phyloP scores from a whole-genome alignment of 2,113 vertebrate genomes.

The Trichechus manatus region DNA sequence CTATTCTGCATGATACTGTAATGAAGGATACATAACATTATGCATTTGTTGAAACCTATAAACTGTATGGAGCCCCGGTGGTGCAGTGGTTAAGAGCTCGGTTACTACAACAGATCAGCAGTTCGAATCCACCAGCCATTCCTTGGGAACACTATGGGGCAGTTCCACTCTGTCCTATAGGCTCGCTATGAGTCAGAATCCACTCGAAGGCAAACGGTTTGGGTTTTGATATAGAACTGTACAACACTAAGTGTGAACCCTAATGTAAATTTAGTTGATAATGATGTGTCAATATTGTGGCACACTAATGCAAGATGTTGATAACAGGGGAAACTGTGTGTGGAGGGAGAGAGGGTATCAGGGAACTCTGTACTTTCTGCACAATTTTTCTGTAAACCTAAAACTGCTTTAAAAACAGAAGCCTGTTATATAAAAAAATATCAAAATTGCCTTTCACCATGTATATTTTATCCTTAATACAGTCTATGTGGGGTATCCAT shows the following conservation, averaged over 20 bases:
- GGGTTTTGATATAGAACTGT: not conserved
- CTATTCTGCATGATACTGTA: not conserved
- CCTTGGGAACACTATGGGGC: no score
- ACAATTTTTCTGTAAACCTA: not conserved
- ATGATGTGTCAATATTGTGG: not conserved
- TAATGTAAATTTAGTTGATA: not conserved
- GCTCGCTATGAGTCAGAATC: no score
- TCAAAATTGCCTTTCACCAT: not conserved
- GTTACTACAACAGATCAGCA: no score
- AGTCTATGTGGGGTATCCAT: fast-evolving
- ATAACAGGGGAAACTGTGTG: not conserved
- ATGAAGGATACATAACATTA: not conserved
- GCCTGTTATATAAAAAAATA: not conserved
- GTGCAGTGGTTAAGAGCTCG: no score
- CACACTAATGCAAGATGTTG: not conserved
- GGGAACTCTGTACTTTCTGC: not conserved
- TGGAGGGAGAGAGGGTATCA: not conserved
- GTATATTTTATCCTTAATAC: not conserved
- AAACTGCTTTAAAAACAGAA: not conserved
- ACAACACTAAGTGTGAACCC: not conserved
- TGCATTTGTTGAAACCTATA: not conserved
- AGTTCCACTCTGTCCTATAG: no score
- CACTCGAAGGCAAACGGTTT: no score
- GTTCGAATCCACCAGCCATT: no score
- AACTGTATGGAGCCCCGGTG: no score